These are phyloP conservation scores for Chloroclystis v-ata DNA, from an alignment of 2,888 invertebrate species.

Conservation along the genomic window DNA sequence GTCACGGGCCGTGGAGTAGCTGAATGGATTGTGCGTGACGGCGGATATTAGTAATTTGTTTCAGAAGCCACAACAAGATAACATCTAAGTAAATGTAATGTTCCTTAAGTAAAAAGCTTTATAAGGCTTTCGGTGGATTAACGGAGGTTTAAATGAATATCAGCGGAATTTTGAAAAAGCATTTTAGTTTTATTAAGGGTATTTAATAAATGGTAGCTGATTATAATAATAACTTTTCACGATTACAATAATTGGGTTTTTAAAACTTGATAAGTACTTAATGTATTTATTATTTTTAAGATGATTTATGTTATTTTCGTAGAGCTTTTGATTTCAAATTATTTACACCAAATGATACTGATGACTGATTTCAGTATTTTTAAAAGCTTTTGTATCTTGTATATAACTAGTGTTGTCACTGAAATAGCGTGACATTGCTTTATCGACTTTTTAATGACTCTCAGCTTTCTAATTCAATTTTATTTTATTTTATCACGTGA, in stretches of 20 bases:
- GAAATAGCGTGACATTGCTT: slow-evolving; percentile 37
- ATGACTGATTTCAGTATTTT: slow-evolving; percentile 16
- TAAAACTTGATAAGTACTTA: too few relatives aligned
- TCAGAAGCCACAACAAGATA: slow-evolving; percentile 34
- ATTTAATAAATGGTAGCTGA: too few relatives aligned
- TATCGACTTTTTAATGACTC: slow-evolving; percentile 41
- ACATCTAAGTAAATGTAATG: slow-evolving; percentile 20
- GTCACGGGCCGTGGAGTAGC: slow-evolving; percentile 14
- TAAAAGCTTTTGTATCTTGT: slow-evolving; percentile 18
- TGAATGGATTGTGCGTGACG: slow-evolving; percentile 36
- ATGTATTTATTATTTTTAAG: too few relatives aligned
- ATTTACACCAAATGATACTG: slow-evolving; percentile 11
- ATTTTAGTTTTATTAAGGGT: too few relatives aligned
- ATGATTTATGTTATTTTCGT: too few relatives aligned
- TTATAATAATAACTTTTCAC: too few relatives aligned
- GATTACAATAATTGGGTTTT: too few relatives aligned
- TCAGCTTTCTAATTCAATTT: slow-evolving; percentile 13
- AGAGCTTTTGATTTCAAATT: too few relatives aligned
- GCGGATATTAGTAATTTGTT: slow-evolving; percentile 58
- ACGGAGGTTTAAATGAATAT: neutral
- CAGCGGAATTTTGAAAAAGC: neutral
- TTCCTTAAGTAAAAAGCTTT: slow-evolving; percentile 4
- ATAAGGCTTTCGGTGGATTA: neutral
- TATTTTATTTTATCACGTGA: slow-evolving; percentile 1
- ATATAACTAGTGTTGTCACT: slow-evolving; percentile 22